A percentile compares a stretch with the other conserved stretches of the same genome.
Conservation (phyloP, 2,113 vertebrate genomes). For the Nothocercus nigrocapillus region DNA sequence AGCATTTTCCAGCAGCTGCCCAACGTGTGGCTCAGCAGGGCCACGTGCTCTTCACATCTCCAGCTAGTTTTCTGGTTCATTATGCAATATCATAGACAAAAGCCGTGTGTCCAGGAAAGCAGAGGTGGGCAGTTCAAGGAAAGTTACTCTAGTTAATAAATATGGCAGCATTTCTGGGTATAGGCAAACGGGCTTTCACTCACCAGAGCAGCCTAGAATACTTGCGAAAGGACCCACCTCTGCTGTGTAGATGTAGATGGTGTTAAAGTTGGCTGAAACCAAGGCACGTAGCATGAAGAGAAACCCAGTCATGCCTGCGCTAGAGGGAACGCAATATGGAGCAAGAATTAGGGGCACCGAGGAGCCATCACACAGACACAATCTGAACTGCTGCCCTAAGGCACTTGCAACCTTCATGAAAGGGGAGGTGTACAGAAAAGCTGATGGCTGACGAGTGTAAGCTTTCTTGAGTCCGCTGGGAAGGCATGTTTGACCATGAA, state of each 20-base stretch:
- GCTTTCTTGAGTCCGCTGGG: background rate
- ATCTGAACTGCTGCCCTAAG: background rate
- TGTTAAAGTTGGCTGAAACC: slow-evolving; percentile 94
- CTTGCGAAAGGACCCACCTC: slow-evolving; percentile 81
- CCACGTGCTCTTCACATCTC: background rate
- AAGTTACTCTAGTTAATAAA: background rate
- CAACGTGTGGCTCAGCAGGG: background rate
- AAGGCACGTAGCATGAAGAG: slow-evolving; percentile 91
- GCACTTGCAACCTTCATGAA: background rate
- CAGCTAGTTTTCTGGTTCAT: background rate
- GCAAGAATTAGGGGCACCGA: background rate
- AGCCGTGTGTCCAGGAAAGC: background rate
- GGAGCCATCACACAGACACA: background rate
- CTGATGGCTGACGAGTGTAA: background rate
- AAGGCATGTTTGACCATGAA: background rate
- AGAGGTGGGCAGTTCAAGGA: background rate
- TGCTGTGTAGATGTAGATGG: slow-evolving; percentile 96
- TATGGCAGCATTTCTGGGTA: background rate
- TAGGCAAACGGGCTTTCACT: background rate
- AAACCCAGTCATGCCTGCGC: slow-evolving; percentile 83
- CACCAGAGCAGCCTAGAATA: fast-evolving
- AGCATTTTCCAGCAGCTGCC: background rate
- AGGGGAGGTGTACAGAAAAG: background rate
- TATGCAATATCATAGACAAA: background rate
- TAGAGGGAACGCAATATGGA: slow-evolving; percentile 29